phyloP scores from a whole-genome alignment of 2,797 vertebrate species.

The Melanotaenia boesemani region DNA sequence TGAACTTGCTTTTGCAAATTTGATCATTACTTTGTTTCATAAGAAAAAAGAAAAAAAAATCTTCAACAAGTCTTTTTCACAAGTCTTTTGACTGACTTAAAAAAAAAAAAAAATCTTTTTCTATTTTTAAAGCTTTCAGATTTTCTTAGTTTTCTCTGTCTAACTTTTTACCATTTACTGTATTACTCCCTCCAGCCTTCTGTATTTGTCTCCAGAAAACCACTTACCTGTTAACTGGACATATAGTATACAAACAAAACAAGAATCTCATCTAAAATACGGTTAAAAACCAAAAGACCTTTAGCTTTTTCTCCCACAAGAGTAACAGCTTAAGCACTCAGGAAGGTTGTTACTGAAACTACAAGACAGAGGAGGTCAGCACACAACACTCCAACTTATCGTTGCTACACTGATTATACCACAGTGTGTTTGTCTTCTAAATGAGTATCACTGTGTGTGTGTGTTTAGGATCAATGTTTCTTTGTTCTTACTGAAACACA shows the following conservation, averaged over 20 bases:
- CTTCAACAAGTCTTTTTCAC: too few relatives aligned
- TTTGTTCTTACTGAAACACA: conserved; percentile 53
- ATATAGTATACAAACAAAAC: conserved; percentile 15
- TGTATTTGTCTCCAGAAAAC: conserved; percentile 10
- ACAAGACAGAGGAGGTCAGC: conserved; percentile 22
- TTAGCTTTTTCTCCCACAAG: conserved; percentile 2
- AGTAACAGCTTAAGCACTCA: not conserved
- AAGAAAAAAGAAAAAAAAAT: too few relatives aligned
- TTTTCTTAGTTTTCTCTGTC: too few relatives aligned
- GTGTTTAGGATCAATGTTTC: conserved; percentile 34
- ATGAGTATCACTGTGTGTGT: conserved; percentile 28
- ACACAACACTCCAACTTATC: not conserved
- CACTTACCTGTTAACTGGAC: conserved; percentile 43
- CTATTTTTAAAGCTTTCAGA: too few relatives aligned
- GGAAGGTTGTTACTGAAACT: conserved; percentile 36
- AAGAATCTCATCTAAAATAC: conserved; percentile 8
- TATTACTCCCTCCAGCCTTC: not conserved
- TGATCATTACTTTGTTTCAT: too few relatives aligned
- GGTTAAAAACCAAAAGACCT: conserved; percentile 7
- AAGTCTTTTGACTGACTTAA: too few relatives aligned
- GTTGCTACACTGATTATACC: conserved; percentile 23
- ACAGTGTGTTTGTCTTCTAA: conserved; percentile 35
- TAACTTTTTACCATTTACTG: too few relatives aligned
- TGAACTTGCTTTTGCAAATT: too few relatives aligned
- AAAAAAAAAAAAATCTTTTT: too few relatives aligned